These are phyloP conservation scores for Globodera ellingtonae DNA, from an alignment of 1,140 invertebrate genomes.

Conservation along the genomic window DNA sequence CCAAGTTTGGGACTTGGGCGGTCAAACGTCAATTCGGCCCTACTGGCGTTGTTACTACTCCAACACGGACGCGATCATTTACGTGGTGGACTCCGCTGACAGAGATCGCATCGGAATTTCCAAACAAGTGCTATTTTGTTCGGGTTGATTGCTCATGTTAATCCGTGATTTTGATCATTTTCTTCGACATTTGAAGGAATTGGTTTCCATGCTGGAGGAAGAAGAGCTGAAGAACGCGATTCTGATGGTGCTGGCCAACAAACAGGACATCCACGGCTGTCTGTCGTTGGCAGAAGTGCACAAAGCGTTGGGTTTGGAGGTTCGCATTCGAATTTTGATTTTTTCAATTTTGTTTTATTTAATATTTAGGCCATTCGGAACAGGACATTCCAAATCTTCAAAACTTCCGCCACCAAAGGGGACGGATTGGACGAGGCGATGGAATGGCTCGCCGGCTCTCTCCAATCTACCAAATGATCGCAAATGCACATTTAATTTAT, in stretches of 20 bases:
- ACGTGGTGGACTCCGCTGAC: conserved; percentile 98
- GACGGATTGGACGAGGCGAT: conserved; percentile 97
- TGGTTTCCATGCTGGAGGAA: conserved; percentile 94
- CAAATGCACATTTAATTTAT: background rate
- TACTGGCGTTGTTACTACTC: conserved; percentile 99
- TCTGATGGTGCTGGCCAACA: conserved; percentile 95
- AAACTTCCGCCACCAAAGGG: conserved; percentile 97
- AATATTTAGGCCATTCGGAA: conserved; percentile 77
- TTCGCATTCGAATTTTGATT: background rate
- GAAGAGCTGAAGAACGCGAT: conserved; percentile 93
- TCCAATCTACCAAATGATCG: conserved; percentile 43
- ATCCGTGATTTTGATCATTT: background rate
- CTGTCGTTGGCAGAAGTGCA: conserved; percentile 94
- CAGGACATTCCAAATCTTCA: conserved; percentile 98
- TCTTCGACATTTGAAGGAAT: conserved; percentile 53
- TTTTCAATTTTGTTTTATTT: background rate
- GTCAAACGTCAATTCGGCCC: conserved; percentile 93
- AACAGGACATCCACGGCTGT: conserved; percentile 94
- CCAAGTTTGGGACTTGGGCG: conserved; percentile 89
- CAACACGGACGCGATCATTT: conserved; percentile 99
- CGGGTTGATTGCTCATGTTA: background rate
- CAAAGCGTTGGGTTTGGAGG: conserved; percentile 87
- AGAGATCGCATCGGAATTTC: conserved; percentile 97
- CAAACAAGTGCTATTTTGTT: conserved; percentile 78
- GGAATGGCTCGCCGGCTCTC: conserved; percentile 76